Base-by-base conservation (phyloP, 92 coral and sea anemone genomes). In the Zoanthus gigantus region DNA sequence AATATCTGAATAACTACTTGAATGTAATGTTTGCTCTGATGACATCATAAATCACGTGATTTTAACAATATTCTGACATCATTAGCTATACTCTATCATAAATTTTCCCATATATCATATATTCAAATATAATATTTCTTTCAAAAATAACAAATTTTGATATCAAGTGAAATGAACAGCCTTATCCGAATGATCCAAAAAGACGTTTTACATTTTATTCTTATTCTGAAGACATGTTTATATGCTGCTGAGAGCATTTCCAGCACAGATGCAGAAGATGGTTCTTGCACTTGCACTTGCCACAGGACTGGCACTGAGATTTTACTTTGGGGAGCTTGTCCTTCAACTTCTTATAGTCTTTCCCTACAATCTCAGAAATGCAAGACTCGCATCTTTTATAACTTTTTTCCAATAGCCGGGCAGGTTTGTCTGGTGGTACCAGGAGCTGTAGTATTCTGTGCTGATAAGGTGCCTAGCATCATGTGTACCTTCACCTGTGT, bases 291-390 rank as follows among this genome's bases (percentile, higher is more conserved):
- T 72, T 1, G 16, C 48, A 7, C 48, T 72, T 13, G 37, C 53
- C 77, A 72, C 77, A 72, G 28, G 50, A n/a, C 48, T 72, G 48
- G 52, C 52, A 72, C 77, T 72, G 77, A 29, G 75, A 31, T 48
- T 30, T 72, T n/a, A 32, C 48, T 37, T 72, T 72, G 48, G 48
- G n/a, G 76, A 37, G 53, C 37, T 66, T 8, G 37, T 28, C 37
- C 17, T 23, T 66, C 72, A 18, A 18, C 13, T 28, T 29, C 2
- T n/a, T 7, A 10, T 66, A 66, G 14, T 66, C 72, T 66, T 66
- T 23, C 11, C 72, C 72, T 10, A 29, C 71, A 23, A n/a, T 23
- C 13, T 66, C 2, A 18, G 32, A 6, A 66, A 5, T 29, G 34
- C 37, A 66, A 6, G 34, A 23, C 34, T 66, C 71, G 71, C 72